A percentile compares a stretch with the other conserved stretches of the same genome.
phyloP scores from a whole-genome alignment of 2,113 vertebrate species.

The Caranx melampygus region DNA sequence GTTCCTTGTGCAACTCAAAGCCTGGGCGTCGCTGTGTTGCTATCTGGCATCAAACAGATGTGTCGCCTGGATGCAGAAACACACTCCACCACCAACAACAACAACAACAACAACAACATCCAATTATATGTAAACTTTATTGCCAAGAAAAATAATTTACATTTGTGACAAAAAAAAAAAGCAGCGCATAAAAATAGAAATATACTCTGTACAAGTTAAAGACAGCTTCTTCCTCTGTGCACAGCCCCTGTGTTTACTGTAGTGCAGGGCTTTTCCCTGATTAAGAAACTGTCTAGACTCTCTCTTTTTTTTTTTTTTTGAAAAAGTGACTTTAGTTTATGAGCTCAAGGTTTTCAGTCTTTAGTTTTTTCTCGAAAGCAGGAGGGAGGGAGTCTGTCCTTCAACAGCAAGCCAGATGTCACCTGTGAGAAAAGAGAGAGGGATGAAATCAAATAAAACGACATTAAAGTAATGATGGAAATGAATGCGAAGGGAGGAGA shows the following conservation, averaged over 20 bases:
- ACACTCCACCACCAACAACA: background rate
- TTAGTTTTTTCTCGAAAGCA: constrained; percentile 27
- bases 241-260: constrained; percentile 5
- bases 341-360: constrained; percentile 30
- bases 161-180: constrained; percentile 28
- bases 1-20: background rate
- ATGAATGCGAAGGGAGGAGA: background rate
- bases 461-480: background rate
- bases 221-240: constrained; percentile 50
- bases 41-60: constrained; percentile 15
- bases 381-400: background rate
- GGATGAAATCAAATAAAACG: background rate
- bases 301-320: background rate
- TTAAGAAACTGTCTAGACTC: constrained; percentile 42
- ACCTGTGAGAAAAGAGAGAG: constrained; percentile 30
- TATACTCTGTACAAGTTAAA: constrained; percentile 57
- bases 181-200: constrained; percentile 32
- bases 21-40: background rate
- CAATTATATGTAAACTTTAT: constrained; percentile 67
- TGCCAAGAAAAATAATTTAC: constrained; percentile 60
- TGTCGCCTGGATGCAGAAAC: background rate
- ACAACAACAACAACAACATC: background rate
- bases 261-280: constrained; percentile 62
- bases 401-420: background rate
- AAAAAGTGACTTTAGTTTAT: constrained; percentile 51